Base-by-base conservation (phyloP, 2,888 invertebrate species). In the Drosophila sordidula region DNA sequence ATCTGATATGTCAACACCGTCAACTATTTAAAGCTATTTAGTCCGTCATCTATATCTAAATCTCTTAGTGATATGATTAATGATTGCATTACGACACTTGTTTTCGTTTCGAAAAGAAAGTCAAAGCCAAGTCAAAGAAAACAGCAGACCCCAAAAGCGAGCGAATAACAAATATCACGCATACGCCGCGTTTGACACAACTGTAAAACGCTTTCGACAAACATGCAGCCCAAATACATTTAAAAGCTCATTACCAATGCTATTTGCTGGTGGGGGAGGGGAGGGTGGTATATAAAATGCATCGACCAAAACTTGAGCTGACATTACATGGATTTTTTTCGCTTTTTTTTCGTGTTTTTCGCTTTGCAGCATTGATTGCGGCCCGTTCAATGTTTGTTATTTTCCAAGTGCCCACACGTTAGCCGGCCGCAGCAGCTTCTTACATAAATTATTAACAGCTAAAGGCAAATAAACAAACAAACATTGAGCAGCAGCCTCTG, bases 391-490 rank as follows among this genome's bases (percentile, higher is more conserved):
- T 87, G 82, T 87, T 84, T 84, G 88, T 87, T 87, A 87, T 84
- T 84, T 63, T 72, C 82, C 87, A 81, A 83, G 87, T 82, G 88
- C 70, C 88, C 88, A 85, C 88, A 87, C 88, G 88, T 67, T 87
- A 62, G 75, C 71, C 71, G 52, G 46, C 38, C 47, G 25, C 45
- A 9, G 50, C 49, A 57, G 59, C 70, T 62, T 78, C 88, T 80
- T 89, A 86, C 89, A 89, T 87, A 89, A 89, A 89, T 88, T 89
- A 87, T 89, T 87, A 87, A 87, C 87, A 80, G 87, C 88, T 86
- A 78, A 88, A 74, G 61, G 87, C 78, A 85, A 86, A 86, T 81
- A 88, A 89, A 80, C 80, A 87, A 87, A 89, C 81, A 88, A 82
- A 87, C 87, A 87, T 70, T 74, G 56, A 63, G 47, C 59, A 66